Base-by-base conservation (phyloP, 2,888 invertebrate species). In the Volucella inflata region DNA sequence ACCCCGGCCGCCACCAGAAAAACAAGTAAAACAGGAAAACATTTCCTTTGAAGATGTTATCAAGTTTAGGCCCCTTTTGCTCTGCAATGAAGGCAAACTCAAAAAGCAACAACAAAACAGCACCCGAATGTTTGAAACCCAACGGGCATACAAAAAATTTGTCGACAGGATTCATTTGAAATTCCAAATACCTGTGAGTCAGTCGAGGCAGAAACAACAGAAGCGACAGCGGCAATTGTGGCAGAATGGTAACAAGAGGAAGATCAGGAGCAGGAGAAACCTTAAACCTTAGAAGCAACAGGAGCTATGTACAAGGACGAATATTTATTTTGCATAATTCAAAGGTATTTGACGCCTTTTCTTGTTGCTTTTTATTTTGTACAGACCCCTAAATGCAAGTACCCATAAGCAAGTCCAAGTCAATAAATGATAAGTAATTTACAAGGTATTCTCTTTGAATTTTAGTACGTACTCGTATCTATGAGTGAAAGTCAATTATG, bases 31-130 rank as follows among this genome's bases (percentile, higher is more conserved):
- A 84, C 74, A 79, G 65, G 57, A 62, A 75, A 84, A 55, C 84
- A 84, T 84, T 84, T 79, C 84, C 84, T 84, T 84, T 84, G 84
- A 84, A 84, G 84, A 84, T 84, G 74, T 84, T 84, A 84, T 84
- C 84, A 84, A 80, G 60, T 80, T 84, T 67, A 57, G 84, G 80
- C 75, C 84, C 62, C 30, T 79, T 78, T 60, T 79, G 50, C 64
- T 44, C 48, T 55, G 16, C 14, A 53, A 72, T 10, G 46, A 36
- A 60, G 17, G 0, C 14, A 16, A 51, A 48, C 65, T 14, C 64
- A 62, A n/a, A 59, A n/a, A 14, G 38, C 44, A 38, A 59, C 10
- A 50, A 53, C 51, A 17, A 38, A 40, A 10, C 46, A 46, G 14
- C 2, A 21, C 10, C 53, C 50, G 14, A 48, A 64, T 16, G 59